Conservation (phyloP, 2,888 invertebrate species). For the Iselma pallidipennis region DNA sequence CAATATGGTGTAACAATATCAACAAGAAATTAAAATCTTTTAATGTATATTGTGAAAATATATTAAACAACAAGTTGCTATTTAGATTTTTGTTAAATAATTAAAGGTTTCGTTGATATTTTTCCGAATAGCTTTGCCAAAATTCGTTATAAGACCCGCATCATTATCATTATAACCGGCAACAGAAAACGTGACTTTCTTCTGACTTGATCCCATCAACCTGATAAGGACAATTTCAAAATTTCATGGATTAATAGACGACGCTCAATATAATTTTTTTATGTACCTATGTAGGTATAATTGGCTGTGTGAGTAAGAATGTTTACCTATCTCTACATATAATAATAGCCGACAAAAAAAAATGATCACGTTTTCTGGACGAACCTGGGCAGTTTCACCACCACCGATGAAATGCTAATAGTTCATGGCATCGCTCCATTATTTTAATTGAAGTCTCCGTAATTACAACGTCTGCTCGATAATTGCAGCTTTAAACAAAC, state of each 20-base stretch:
- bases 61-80: no score
- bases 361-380: slow-evolving; percentile 19
- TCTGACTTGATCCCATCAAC: background rate
- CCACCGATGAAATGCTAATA: slow-evolving; percentile 55
- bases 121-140: no score
- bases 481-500: slow-evolving; percentile 54
- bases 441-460: slow-evolving; percentile 57
- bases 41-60: no score
- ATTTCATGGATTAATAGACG: slow-evolving; percentile 15
- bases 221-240: slow-evolving; percentile 17
- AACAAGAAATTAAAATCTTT: no score
- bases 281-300: slow-evolving; percentile 10
- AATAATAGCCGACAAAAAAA: slow-evolving; percentile 25
- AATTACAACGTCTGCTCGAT: slow-evolving; percentile 55
- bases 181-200: background rate
- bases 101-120: no score
- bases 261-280: background rate
- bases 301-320: background rate
- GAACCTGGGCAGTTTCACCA: background rate
- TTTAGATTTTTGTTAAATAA: background rate
- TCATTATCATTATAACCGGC: background rate
- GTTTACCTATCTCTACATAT: no score
- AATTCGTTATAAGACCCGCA: background rate
- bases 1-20: slow-evolving; percentile 17
- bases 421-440: slow-evolving; percentile 57